Evolutionary conservation across 1,140 invertebrate genomes (phyloP), one percentile per base, ranked within the genome.

Genomic region (Heliconius melpomene): DNA sequence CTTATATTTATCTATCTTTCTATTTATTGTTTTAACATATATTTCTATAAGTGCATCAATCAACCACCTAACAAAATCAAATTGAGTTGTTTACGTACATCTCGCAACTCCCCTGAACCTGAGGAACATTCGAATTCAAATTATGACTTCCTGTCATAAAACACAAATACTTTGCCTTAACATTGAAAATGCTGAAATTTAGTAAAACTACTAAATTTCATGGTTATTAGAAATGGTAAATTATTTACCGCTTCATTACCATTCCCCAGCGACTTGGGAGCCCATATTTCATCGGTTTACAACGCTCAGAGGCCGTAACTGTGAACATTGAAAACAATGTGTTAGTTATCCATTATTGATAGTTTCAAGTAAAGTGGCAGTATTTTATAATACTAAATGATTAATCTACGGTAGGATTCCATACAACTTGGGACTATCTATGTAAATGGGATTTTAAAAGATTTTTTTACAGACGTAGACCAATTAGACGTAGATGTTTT

Each of bases 211-310:
- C 3, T 60, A 50, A 81, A 78, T 83, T 76, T 74, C 77, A 80
- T 52, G 82, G 70, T 78, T 80, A 82, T 54, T 73, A 66, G 71
- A 73, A 81, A 79, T 71, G 54, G 80, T 76, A 40, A 75, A 81
- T 66, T 66, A 66, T 83, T 85, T 83, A 85, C 46, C 72, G 73
- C 79, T 84, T 84, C 78, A 85, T 85, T 85, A 85, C 77, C 80
- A 79, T 77, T 71, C 57, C 54, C 79, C 23, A 79, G 82, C 79
- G 78, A 78, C 79, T 83, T 77, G 74, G 78, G 78, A 57, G 78
- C 54, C 75, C 60, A 82, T 82, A 82, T 79, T 74, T 82, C 81
- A 79, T 74, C 74, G 77, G 54, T 70, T 79, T 79, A 82, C 81
- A 77, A 77, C 78, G 78, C 26, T 80, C 50, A 32, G 46, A 74